These are phyloP conservation scores for Rotaria macrura DNA, from an alignment of 2,888 invertebrate species.

Conservation along the genomic window DNA sequence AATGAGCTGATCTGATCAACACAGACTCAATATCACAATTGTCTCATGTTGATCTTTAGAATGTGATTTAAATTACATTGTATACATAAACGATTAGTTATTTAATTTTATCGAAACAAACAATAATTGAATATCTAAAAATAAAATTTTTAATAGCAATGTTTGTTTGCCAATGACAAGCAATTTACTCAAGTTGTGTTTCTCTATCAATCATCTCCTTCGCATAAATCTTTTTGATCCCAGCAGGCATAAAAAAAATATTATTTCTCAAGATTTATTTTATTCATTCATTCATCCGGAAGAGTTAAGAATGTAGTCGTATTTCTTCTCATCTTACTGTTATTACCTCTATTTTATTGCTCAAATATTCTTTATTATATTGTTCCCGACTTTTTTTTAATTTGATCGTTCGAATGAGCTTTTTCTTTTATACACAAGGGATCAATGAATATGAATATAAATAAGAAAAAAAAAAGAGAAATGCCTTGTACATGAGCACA, in stretches of 20 bases:
- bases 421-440: background rate
- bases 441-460: conserved; percentile 12
- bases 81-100: too few relatives aligned
- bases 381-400: background rate
- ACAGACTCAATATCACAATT: too few relatives aligned
- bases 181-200: background rate
- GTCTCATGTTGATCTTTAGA: too few relatives aligned
- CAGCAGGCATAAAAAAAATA: background rate
- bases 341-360: background rate
- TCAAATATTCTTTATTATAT: background rate
- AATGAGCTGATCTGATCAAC: too few relatives aligned
- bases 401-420: background rate
- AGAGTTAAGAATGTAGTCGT: background rate
- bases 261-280: background rate
- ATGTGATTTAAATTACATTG: too few relatives aligned
- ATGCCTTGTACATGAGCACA: background rate
- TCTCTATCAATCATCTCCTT: background rate
- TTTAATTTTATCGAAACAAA: background rate
- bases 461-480: background rate
- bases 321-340: conserved; percentile 7
- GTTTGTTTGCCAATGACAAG: background rate
- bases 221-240: background rate
- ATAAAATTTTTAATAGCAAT: background rate
- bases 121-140: background rate
- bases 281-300: background rate